Evolutionary conservation across 2,888 invertebrate genomes (phyloP), one percentile per base, ranked within the genome.

Genomic region (Steinernema carpocapsae): DNA sequence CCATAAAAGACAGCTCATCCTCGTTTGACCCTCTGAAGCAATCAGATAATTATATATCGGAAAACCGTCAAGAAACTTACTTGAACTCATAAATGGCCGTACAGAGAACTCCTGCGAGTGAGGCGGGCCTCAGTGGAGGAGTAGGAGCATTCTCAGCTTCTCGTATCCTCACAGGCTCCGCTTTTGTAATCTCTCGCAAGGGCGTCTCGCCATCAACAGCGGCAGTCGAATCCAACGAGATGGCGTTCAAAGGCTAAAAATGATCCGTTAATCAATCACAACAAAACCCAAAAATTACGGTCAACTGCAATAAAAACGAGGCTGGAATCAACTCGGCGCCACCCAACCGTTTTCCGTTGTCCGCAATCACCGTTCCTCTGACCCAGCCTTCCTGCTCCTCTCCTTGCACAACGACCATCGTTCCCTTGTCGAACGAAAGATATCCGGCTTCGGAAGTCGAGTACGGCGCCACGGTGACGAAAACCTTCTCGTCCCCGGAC

Each of bases 401-500:
- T 10, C 32, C 64, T 17, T 32, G 29, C 1, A 29, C 64, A 1
- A 64, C 37, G 1, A 64, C 17, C 64, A 64, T 64, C 32, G 64
- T 64, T 17, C 64, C 64, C 14, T 64, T 64, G 32, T 64, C 64
- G 64, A 64, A 64, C 6, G 64, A 64, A n/a, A 64, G 64, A 29
- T 32, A 29, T 64, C 64, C 64, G 64, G 32, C 17, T 17, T 64
- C 32, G 1, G 64, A 29, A 32, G 64, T 32, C 12, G 64, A 6
- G 64, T 37, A 32, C 4, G 64, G 32, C 10, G 64, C 64, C 2
- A 64, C 64, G 32, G 64, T 64, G 64, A 64, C 64, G 64, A 64
- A 64, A 32, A 64, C 64, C 6, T 29, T 26, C 64, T 64, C 64
- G 29, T 29, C 64, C 7, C 10, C 32, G 1, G 29, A 26, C 17